Conservation (phyloP, 1,140 invertebrate species). For the Whitmania pigra region DNA sequence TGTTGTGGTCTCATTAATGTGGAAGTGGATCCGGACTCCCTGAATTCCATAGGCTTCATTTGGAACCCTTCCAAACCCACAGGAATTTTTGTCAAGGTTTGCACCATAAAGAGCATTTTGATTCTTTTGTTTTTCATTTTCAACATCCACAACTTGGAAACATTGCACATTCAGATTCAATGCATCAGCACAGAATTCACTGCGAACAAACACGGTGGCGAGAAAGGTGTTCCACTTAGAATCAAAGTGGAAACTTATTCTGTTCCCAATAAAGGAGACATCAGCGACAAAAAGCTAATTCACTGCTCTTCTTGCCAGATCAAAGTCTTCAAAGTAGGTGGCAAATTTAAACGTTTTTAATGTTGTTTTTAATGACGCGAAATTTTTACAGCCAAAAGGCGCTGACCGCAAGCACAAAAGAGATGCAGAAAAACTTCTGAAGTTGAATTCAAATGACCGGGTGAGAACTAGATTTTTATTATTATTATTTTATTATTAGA, state of each 20-base stretch:
- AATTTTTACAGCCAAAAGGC: slow-evolving; percentile 70
- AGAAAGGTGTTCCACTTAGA: slow-evolving; percentile 90
- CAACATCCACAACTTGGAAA: background rate
- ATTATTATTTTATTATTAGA: too few species aligned
- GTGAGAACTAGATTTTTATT: too few species aligned
- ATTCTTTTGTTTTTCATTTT: too few species aligned
- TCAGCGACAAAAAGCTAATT: slow-evolving; percentile 45
- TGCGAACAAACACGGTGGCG: slow-evolving; percentile 90
- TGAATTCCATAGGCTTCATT: slow-evolving; percentile 73
- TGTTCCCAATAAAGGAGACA: background rate
- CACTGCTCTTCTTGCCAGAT: slow-evolving; percentile 89
- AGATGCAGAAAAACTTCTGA: slow-evolving; percentile 83
- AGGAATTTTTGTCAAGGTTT: slow-evolving; percentile 59
- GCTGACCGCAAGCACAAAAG: slow-evolving; percentile 95
- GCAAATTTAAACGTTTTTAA: slow-evolving; percentile 11
- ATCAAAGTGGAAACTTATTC: slow-evolving; percentile 15
- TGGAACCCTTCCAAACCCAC: slow-evolving; percentile 94
- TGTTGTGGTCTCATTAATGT: slow-evolving; percentile 80
- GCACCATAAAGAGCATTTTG: slow-evolving; percentile 56
- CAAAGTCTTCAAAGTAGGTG: slow-evolving; percentile 61
- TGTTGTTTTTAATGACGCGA: slow-evolving; percentile 34
- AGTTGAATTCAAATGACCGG: slow-evolving; percentile 64
- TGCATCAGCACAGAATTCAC: slow-evolving; percentile 96
- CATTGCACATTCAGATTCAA: slow-evolving; percentile 50
- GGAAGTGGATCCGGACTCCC: slow-evolving; percentile 54